Conservation (phyloP, 2,888 invertebrate species). For the Steinernema scapterisci region DNA sequence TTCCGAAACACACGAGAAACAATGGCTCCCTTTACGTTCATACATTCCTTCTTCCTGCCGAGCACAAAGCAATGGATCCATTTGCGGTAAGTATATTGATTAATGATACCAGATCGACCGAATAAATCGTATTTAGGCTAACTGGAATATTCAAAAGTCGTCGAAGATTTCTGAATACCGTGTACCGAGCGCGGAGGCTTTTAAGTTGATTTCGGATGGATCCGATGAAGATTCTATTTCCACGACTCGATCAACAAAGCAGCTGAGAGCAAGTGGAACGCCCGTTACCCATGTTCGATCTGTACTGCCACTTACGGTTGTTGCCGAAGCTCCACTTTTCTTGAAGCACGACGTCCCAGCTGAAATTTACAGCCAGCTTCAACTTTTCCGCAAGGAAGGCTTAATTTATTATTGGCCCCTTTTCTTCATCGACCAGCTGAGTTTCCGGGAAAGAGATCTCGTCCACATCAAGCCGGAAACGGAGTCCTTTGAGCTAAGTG, state of each 20-base stretch:
- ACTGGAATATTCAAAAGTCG: constrained; percentile 47
- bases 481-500: constrained; percentile 47
- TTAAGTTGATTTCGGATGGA: constrained; percentile 50
- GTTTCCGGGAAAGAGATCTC: constrained; percentile 79
- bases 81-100: constrained; percentile 33
- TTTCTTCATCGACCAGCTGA: constrained; percentile 81
- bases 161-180: constrained; percentile 52
- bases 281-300: constrained; percentile 67
- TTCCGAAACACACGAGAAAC: constrained; percentile 72
- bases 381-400: constrained; percentile 9
- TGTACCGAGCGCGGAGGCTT: constrained; percentile 66
- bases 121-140: constrained; percentile 41
- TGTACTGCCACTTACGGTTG: constrained; percentile 64
- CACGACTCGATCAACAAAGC: constrained; percentile 15
- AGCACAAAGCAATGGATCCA: constrained; percentile 45
- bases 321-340: constrained; percentile 66
- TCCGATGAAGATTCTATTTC: background rate
- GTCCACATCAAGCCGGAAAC: constrained; percentile 66
- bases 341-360: constrained; percentile 63
- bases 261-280: background rate
- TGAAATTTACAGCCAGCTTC: constrained; percentile 49
- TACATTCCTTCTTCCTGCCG: constrained; percentile 74
- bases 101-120: background rate
- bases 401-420: constrained; percentile 77
- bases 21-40: constrained; percentile 86